Base-by-base conservation (phyloP, 2,113 vertebrate species). In the Crypturellus undulatus region DNA sequence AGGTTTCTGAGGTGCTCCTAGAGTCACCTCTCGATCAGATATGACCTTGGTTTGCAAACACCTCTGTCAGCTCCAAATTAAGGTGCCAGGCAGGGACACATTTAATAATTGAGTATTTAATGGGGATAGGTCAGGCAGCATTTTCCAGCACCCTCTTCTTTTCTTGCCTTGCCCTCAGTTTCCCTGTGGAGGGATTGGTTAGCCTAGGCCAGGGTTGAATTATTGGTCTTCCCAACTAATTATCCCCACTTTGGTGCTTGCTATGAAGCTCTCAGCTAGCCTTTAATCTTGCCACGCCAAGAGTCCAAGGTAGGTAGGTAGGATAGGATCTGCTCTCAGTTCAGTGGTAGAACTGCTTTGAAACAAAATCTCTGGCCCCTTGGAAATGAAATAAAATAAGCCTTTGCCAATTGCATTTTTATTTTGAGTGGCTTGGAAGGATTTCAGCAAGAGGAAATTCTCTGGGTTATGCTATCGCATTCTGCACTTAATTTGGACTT, bases 261-360 rank as follows among this genome's bases (percentile, higher is more conserved):
- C 70, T 89, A 12, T 54, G 43, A 87, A 77, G 78, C 73, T 82
- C 89, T 83, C 65, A 17, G 73, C 73, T 82, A 43, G 36, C 10
- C 59, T 93, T 94, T 94, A 75, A 92, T 89, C 87, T 84, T 79
- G 59, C 75, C 84, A 85, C 87, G 87, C 71, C 78, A 43, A 21
- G 4, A 82, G 43, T 56, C 62, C 60, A 77, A 73, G 24, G n/a
- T n/a, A n/a, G 83, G 25, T 36, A 79, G 65, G 62, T 80, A 81
- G 54, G 16, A 36, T 40, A 43, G 40, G 83, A 93, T 92, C 80
- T 70, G 43, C 86, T 84, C 72, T 78, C 73, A 81, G 28, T 42
- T 63, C 62, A 70, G 72, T 3, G 63, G 73, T 84, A 71, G 67
- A 83, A 87, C 42, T 91, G 63, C 84, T 89, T 94, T 86, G 70